Evolutionary conservation across 2,113 vertebrate species (phyloP).

Genomic region (Dipodomys ordii): DNA sequence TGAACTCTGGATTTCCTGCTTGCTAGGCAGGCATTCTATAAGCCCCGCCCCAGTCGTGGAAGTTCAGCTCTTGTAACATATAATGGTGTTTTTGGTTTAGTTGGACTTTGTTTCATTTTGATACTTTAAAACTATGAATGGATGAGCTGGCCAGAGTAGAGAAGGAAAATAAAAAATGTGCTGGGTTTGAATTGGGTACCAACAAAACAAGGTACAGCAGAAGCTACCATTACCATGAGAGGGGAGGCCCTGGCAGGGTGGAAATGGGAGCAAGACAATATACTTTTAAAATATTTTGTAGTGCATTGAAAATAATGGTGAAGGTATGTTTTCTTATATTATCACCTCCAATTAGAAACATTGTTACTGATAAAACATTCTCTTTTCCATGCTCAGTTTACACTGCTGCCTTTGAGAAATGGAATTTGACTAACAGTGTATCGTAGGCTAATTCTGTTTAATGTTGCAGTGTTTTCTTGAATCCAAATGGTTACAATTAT

Average conservation of each 20-base stretch:
- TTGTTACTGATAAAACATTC: neutral
- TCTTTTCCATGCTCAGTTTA: neutral
- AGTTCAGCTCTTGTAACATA: neutral
- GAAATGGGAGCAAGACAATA: neutral
- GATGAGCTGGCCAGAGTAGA: conserved; percentile 6
- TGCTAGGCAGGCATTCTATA: neutral
- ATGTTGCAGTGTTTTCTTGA: neutral
- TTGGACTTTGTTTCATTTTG: conserved; percentile 15
- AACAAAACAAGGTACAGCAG: neutral
- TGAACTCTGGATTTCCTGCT: no score
- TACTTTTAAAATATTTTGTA: neutral
- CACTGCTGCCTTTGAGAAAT: neutral
- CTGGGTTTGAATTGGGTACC: neutral
- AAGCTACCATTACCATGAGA: neutral
- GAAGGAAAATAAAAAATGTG: conserved; percentile 8
- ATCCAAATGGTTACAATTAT: conserved; percentile 6
- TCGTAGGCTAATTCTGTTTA: neutral
- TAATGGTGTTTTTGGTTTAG: conserved; percentile 26
- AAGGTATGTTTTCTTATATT: conserved; percentile 1
- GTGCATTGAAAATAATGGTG: conserved; percentile 17
- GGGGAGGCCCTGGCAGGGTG: neutral
- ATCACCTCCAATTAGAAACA: neutral
- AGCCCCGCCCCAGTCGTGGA: no score
- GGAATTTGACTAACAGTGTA: conserved; percentile 10
- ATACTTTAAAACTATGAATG: conserved; percentile 25